Base-by-base conservation (phyloP, 2,113 vertebrate genomes). In the Gnathonemus longibarbis region DNA sequence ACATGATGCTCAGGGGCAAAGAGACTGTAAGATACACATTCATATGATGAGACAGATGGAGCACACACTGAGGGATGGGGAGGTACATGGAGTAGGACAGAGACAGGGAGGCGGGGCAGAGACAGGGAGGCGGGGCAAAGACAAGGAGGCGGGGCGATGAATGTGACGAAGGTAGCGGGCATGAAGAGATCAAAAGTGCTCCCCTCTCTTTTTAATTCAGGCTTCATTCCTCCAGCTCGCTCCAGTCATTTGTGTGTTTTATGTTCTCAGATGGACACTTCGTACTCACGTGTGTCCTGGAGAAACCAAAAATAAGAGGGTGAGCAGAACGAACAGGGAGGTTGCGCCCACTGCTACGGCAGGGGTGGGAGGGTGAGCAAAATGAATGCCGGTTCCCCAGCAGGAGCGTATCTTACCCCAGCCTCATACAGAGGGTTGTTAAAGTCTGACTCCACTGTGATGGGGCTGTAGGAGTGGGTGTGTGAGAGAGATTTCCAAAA, bases 341-440 rank as follows among this genome's bases (percentile, higher is more conserved):
- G 39, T 48, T 4, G 35, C 10, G 4, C 35, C 84, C 24, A 42
- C n/a, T 85, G n/a, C 19, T n/a, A 8, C 4, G 46, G n/a, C 21
- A 0, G 13, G 10, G 84, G 13, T 21, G 19, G 84, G 7, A 3
- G 19, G 19, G 31, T 45, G 17, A 56, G 1, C 19, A 7, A 19
- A 56, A 56, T 56, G 53, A 56, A 56, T 56, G 66, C 4, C 0
- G 58, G 58, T 27, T 66, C 58, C 58, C 58, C 8, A 10, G 1
- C 9, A 66, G 27, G 27, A 35, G 0, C 74, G 5, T 0, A 50
- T 92, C 95, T 97, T 92, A 98, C 97, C 96, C 97, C 97, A 53
- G 97, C 97, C 94, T 98, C 97, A 90, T 98, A 98, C n/a, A 98
- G 96, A 50, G 97, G 97, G 91, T 98, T 98, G 96, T 97, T 98